Base-by-base conservation (phyloP, 2,113 vertebrate genomes). In the Heterocephalus glaber region DNA sequence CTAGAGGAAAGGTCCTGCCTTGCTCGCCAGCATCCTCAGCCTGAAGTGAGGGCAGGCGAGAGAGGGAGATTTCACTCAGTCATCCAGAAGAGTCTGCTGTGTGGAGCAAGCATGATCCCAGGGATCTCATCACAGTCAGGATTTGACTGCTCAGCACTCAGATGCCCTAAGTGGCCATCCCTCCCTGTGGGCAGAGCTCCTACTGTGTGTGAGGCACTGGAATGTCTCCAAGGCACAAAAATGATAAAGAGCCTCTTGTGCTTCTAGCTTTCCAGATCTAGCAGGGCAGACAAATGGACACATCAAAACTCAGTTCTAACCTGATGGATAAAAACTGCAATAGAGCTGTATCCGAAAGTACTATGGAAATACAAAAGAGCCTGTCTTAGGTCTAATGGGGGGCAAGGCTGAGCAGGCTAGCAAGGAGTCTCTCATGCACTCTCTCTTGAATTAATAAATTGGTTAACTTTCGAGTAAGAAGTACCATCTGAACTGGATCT, bases 321-420 rank as follows among this genome's bases (percentile, higher is more conserved):
- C 19, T 0, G 0, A 1, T 41, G 17, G 49, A 20, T 16, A 35
- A 14, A 28, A 68, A 35, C 12, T 1, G 5, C 8, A 4, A n/a
- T 3, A 38, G 44, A 19, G 52, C 10, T 84, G 14, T 24, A 41
- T 24, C n/a, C n/a, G 28, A 49, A 47, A 76, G 35, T 49, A 4
- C 56, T 33, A 17, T 6, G 26, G 92, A 61, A 82, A 83, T 82
- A 44, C 60, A 54, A 86, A 63, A 4, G 52, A 87, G 63, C 20
- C 28, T 52, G 56, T 61, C 19, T 33, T 35, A 4, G 24, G 79
- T 86, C 63, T 60, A 35, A 20, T 2, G 30, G 26, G 13, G 22
- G 30, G 7, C 7, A 2, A 44, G 33, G 13, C 72, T 22, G n/a
- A 33, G 26, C 20, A 38, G 33, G 35, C 10, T 26, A 72, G 35